Percentiles rank a stretch among this genome's conserved stretches.
phyloP scores from a whole-genome alignment of 1,140 invertebrate species.

The Onthophagus taurus region DNA sequence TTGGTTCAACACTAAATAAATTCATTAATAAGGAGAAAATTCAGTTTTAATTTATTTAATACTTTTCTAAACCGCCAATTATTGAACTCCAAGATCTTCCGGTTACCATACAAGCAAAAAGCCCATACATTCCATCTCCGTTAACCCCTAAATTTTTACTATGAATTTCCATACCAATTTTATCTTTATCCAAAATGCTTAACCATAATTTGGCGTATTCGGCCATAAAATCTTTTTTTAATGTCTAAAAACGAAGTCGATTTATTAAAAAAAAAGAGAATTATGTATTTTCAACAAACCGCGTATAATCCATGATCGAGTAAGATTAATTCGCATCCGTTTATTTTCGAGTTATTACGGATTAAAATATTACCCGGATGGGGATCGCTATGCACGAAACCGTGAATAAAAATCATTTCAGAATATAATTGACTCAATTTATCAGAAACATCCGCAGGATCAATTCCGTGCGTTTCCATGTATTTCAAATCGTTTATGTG shows the following conservation, averaged over 20 bases:
- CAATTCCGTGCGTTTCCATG: slow-evolving; percentile 69
- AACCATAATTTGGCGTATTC: slow-evolving; percentile 94
- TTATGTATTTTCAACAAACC: slow-evolving; percentile 44
- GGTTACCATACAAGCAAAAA: slow-evolving; percentile 93
- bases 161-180: slow-evolving; percentile 66
- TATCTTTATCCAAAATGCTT: slow-evolving; percentile 76
- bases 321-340: slow-evolving; percentile 67
- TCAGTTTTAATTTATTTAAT: slow-evolving; percentile 21
- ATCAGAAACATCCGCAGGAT: slow-evolving; percentile 68
- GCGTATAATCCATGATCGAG: slow-evolving; percentile 97
- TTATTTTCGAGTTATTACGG: slow-evolving; percentile 52
- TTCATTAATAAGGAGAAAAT: neutral
- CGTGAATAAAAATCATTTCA: slow-evolving; percentile 96
- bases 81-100: slow-evolving; percentile 88
- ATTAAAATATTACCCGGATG: slow-evolving; percentile 97
- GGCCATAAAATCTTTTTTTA: slow-evolving; percentile 80
- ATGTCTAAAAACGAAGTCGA: slow-evolving; percentile 50
- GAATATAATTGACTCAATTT: slow-evolving; percentile 88
- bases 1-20: slow-evolving; percentile 25
- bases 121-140: slow-evolving; percentile 64
- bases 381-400: slow-evolving; percentile 97
- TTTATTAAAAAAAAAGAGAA: too few species aligned
- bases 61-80: slow-evolving; percentile 68
- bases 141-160: slow-evolving; percentile 70
- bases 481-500: slow-evolving; percentile 92